These are phyloP conservation scores for Cyanoderma ruficeps DNA, from an alignment of 2,113 vertebrate genomes.

Conservation along the genomic window DNA sequence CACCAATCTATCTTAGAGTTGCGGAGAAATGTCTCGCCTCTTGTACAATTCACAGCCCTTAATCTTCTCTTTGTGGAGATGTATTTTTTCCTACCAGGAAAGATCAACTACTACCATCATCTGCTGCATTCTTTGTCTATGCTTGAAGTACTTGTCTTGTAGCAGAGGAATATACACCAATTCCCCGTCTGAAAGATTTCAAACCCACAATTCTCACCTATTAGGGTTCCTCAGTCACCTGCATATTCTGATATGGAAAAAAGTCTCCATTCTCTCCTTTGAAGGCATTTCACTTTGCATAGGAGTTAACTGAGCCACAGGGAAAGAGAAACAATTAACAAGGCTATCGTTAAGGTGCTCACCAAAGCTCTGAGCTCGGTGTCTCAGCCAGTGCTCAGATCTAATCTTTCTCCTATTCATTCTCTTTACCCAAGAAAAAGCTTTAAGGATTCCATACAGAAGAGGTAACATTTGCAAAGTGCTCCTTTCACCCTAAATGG, in stretches of 20 bases:
- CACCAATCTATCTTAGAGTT: not conserved
- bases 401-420: not conserved
- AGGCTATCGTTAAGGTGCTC: not conserved
- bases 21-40: fast-evolving
- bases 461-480: not conserved
- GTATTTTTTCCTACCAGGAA: not conserved
- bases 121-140: not conserved
- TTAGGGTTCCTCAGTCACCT: not conserved
- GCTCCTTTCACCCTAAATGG: not conserved
- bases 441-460: not conserved
- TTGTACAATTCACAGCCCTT: not conserved
- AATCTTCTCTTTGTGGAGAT: not conserved
- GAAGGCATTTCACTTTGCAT: not conserved
- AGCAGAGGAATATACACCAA: not conserved
- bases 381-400: not conserved
- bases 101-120: not conserved
- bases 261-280: not conserved
- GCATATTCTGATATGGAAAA: not conserved
- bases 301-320: not conserved
- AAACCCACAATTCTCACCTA: not conserved
- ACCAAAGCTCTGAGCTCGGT: not conserved
- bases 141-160: not conserved
- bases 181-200: not conserved
- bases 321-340: not conserved
- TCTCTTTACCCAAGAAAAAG: not conserved